phyloP scores from a whole-genome alignment of 2,888 invertebrate species.

The Esperia sulphurella region DNA sequence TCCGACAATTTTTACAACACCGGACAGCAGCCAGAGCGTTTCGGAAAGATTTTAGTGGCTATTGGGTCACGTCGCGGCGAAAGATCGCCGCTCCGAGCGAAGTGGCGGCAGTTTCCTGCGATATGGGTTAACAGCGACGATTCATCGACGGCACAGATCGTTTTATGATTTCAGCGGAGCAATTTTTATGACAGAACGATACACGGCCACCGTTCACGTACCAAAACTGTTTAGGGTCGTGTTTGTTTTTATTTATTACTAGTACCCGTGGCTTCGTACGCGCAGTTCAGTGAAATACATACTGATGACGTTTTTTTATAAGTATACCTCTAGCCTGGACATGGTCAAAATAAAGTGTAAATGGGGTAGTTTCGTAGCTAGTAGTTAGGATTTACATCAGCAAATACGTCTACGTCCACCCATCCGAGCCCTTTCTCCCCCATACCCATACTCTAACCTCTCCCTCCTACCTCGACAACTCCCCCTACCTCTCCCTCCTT shows the following conservation, averaged over 20 bases:
- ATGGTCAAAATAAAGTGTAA: too few relatives aligned
- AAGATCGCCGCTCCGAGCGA: conserved; percentile 55
- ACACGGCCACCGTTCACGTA: conserved; percentile 15
- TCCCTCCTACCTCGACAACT: too few relatives aligned
- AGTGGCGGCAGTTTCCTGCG: conserved; percentile 51
- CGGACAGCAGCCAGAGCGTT: conserved; percentile 37
- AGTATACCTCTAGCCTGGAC: too few relatives aligned
- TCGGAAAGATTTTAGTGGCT: conserved; percentile 63
- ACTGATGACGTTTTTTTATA: too few relatives aligned
- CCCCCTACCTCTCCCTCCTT: too few relatives aligned
- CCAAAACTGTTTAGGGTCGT: neutral
- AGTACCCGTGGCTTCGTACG: too few relatives aligned
- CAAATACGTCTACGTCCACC: too few relatives aligned
- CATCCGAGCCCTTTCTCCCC: too few relatives aligned
- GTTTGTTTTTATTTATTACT: neutral
- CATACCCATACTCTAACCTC: too few relatives aligned
- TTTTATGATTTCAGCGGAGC: conserved; percentile 57
- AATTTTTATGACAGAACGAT: conserved; percentile 40
- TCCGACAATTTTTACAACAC: conserved; percentile 54
- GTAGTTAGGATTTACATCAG: too few relatives aligned
- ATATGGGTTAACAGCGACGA: conserved; percentile 59
- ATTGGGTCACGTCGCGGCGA: conserved; percentile 63
- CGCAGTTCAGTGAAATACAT: too few relatives aligned
- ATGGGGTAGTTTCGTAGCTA: too few relatives aligned
- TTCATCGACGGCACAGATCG: conserved; percentile 59